These are phyloP conservation scores for Amblyopsis rosae DNA, from an alignment of 2,113 vertebrate genomes.

Conservation along the genomic window DNA sequence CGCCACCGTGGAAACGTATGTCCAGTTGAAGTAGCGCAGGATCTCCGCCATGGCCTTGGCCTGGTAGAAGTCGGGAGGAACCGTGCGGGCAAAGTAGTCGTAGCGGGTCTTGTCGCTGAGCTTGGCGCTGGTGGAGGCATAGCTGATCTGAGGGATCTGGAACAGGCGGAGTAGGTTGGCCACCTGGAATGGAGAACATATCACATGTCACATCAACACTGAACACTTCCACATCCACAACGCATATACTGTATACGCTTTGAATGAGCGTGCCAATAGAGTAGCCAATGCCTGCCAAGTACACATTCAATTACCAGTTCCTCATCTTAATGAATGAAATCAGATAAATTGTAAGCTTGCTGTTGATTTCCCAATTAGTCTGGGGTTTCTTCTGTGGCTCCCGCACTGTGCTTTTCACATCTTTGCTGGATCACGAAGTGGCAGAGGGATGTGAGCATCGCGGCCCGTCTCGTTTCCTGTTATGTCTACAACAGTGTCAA, in stretches of 20 bases:
- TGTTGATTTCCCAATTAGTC: conserved; percentile 11
- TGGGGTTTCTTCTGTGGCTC: conserved; percentile 26
- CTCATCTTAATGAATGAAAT: too few relatives aligned
- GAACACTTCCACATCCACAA: neutral
- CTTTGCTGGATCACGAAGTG: conserved; percentile 14
- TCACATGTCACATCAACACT: neutral
- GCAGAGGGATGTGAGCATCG: neutral
- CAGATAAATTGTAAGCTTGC: too few relatives aligned
- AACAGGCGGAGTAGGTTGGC: conserved; percentile 96
- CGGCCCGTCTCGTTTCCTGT: neutral
- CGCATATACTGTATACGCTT: neutral
- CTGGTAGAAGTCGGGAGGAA: conserved; percentile 97
- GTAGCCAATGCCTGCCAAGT: too few relatives aligned
- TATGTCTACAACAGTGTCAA: neutral
- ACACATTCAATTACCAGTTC: too few relatives aligned
- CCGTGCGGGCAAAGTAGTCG: conserved; percentile 95
- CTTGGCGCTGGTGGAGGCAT: conserved; percentile 97
- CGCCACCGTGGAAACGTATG: conserved; percentile 96
- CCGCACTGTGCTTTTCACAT: too few relatives aligned
- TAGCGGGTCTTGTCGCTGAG: conserved; percentile 97
- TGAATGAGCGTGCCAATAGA: too few relatives aligned
- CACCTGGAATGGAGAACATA: conserved; percentile 73
- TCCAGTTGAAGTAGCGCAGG: conserved; percentile 98
- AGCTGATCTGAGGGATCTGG: conserved; percentile 99
- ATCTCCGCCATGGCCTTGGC: conserved; percentile 98